A percentile compares a stretch with the other conserved stretches of the same genome.
phyloP scores from a whole-genome alignment of 2,113 vertebrate species.

The Panurus biarmicus region DNA sequence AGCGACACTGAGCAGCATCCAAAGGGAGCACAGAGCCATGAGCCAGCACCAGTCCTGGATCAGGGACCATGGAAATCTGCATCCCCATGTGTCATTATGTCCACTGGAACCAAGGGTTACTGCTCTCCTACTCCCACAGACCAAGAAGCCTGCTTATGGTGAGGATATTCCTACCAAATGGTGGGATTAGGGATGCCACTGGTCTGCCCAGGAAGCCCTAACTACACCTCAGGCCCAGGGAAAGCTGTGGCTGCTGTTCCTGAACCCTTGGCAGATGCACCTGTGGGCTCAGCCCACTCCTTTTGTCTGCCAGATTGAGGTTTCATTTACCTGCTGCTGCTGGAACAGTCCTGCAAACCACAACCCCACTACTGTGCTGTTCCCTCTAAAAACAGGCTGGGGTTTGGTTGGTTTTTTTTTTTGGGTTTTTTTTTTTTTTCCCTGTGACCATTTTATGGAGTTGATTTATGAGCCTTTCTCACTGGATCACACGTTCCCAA shows the following conservation, averaged over 20 bases:
- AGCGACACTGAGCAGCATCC: background rate
- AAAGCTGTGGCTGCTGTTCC: background rate
- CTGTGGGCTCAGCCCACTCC: fast-evolving
- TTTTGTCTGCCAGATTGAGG: too few relatives aligned
- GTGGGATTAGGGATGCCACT: fast-evolving
- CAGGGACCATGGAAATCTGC: background rate
- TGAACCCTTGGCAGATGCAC: fast-evolving
- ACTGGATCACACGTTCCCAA: background rate
- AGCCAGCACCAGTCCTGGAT: background rate
- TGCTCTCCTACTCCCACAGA: background rate
- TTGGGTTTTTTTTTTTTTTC: background rate
- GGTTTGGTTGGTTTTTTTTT: background rate
- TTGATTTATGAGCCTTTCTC: background rate
- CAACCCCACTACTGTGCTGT: fast-evolving
- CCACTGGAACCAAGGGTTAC: fast-evolving
- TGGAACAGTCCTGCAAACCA: background rate
- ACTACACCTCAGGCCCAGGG: background rate
- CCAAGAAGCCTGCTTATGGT: fast-evolving
- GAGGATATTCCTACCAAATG: background rate
- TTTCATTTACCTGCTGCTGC: background rate
- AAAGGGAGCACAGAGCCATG: background rate
- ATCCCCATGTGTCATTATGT: fast-evolving
- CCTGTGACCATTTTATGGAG: background rate
- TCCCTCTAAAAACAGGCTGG: background rate
- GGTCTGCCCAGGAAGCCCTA: fast-evolving